Base-by-base conservation (phyloP, 2,797 vertebrate species). In the Buphagus erythrorhynchus region DNA sequence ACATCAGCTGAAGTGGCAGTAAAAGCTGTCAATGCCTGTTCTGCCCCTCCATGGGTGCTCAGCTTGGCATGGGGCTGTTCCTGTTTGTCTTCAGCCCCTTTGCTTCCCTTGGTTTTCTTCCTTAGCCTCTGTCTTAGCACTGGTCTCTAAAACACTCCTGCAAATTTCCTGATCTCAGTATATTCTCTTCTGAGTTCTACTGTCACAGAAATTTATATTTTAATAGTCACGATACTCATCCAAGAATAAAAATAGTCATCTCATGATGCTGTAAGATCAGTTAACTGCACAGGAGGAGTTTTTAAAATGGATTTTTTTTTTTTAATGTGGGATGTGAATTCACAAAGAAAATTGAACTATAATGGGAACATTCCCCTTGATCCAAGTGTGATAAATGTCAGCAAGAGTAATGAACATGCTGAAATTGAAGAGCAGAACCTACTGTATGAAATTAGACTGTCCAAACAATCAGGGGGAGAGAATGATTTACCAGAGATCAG, bases 331-430 rank as follows among this genome's bases (percentile, higher is more conserved):
- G 28, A 77, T 65, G 72, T 74, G 75, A 83, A 86, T 77, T 82
- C 57, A 78, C 16, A 42, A 82, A 88, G 72, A 61, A 82, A 83
- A 88, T 54, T 88, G 69, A 93, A 90, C 54, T 21, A 28, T 2
- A 2, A 6, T 46, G 52, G 72, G 63, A 91, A 33, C 66, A 68
- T 83, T 94, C 35, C 20, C 61, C 68, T 87, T 74, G 75, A 93
- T 94, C 63, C 71, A 90, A 90, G 36, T 24, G 52, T 86, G 87
- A 86, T 75, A 88, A 74, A 91, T 49, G 61, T 83, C 91, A 88
- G n/a, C 16, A 74, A 95, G 72, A 91, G 22, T 89, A 93, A 95
- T 46, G 62, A 82, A 35, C 35, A 5, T 11, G 61, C 49, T 83
- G 73, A 91, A 96, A 95, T 1, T 67, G 82, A 82, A 95, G 11